Base-by-base conservation (phyloP, 35 echinoderm and acorn worm species). In the Heliocidaris tuberculata region DNA sequence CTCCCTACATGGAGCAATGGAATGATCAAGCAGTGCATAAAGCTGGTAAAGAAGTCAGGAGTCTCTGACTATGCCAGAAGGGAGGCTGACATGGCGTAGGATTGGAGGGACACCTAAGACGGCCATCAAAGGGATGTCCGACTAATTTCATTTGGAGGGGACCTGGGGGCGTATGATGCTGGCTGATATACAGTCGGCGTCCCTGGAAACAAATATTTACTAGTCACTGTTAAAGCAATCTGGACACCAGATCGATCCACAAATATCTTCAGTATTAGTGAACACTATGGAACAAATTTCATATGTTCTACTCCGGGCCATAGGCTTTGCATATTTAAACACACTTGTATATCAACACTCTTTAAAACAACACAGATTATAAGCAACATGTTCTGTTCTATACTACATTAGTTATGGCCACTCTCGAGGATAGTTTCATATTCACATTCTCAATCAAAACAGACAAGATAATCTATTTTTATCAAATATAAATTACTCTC, bases 1-100 rank as follows among this genome's bases (percentile, higher is more conserved):
- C 50, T 59, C 91, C 50, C 91, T 93, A 93, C 47, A 59, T 93
- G 91, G 91, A 93, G 91, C 91, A 93, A 93, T 93, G 91, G 91
- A 93, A 93, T 93, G 91, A 59, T 93, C 91, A 93, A 93, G 91
- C 91, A 93, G 91, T 93, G 91, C 91, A 59, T 48, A 29, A 48
- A 59, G 91, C 91, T 42, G 31, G 47, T 89, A 29, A 93, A 59
- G 91, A 59, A 52, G 49, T 93, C 50, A 59, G 86, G 91, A 93
- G 29, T n/a, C 50, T 32, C 50, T 16, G 27, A 93, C 91, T 93
- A 93, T 15, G 91, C 47, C 91, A 93, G 30, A 5, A 89, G 91
- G 91, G 90, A 15, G 29, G 50, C 13, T 4, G 29, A 48, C 21
- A 42, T 24, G 31, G 9, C 2, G 13, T 56, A 93, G n/a, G n/a